A percentile compares a stretch with the other conserved stretches of the same genome.
These are phyloP conservation scores for Aphidius gifuensis DNA, from an alignment of 1,140 invertebrate species.

Conservation along the genomic window DNA sequence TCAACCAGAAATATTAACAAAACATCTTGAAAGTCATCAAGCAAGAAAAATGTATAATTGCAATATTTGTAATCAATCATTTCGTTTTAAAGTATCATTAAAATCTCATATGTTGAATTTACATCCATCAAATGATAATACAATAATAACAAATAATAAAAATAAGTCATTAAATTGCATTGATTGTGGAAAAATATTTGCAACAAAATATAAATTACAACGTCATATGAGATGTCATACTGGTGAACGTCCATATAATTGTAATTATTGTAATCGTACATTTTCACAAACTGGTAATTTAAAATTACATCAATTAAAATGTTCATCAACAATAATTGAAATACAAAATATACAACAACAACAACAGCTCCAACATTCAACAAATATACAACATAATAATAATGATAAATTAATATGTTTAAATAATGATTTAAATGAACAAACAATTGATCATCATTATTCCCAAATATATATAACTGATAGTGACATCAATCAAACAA, in stretches of 20 bases:
- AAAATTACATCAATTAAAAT: conserved; percentile 56
- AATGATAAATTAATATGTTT: not conserved
- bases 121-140: conserved; percentile 31
- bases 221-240: conserved; percentile 55
- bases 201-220: conserved; percentile 52
- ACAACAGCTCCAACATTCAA: too few species aligned
- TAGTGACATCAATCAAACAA: conserved; percentile 46
- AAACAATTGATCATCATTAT: conserved; percentile 24
- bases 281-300: conserved; percentile 64
- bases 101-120: conserved; percentile 51
- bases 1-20: conserved; percentile 58
- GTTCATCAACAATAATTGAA: conserved; percentile 32
- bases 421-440: not conserved
- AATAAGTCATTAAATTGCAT: conserved; percentile 37
- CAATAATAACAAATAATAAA: conserved; percentile 31
- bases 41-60: conserved; percentile 58
- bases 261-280: conserved; percentile 54
- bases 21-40: conserved; percentile 58
- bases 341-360: not conserved
- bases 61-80: conserved; percentile 57
- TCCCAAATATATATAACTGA: conserved; percentile 44
- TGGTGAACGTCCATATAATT: conserved; percentile 57
- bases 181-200: conserved; percentile 54
- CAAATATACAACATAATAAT: not conserved
- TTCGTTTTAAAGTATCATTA: conserved; percentile 49